Percentiles rank a stretch among this genome's conserved stretches.
Evolutionary conservation across 1,140 invertebrate genomes (phyloP).

Genomic region (Drosophila auraria): DNA sequence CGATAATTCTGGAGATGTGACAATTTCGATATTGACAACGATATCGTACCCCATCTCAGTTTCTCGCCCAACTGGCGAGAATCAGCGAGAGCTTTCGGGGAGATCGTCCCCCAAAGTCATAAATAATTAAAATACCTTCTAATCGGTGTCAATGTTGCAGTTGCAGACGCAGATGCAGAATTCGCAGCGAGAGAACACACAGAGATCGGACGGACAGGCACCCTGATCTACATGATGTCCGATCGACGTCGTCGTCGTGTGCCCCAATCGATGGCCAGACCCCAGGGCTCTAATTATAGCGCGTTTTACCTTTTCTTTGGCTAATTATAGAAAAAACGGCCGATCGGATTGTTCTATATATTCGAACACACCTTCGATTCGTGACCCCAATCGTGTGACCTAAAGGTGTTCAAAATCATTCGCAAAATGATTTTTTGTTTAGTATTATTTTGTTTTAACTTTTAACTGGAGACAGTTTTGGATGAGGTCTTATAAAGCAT

Average conservation of each 20-base stretch:
- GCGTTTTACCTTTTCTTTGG: slow-evolving; percentile 66
- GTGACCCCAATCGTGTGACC: background rate
- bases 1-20: background rate
- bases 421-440: background rate
- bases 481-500: background rate
- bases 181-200: slow-evolving; percentile 32
- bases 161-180: slow-evolving; percentile 21
- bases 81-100: slow-evolving; percentile 18
- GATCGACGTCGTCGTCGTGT: slow-evolving; percentile 54
- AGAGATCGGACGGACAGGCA: slow-evolving; percentile 42
- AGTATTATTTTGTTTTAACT: background rate
- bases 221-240: slow-evolving; percentile 58
- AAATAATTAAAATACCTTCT: slow-evolving; percentile 83
- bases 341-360: slow-evolving; percentile 55
- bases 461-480: background rate
- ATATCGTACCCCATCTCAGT: background rate
- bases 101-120: slow-evolving; percentile 72
- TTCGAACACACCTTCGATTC: slow-evolving; percentile 38
- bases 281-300: slow-evolving; percentile 54
- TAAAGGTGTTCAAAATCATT: background rate
- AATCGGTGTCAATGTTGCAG: slow-evolving; percentile 76
- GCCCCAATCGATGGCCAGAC: slow-evolving; percentile 76
- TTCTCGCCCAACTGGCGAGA: background rate
- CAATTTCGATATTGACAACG: background rate
- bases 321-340: slow-evolving; percentile 38